A percentile compares a stretch with the other conserved stretches of the same genome.
Conservation (phyloP, 2,113 vertebrate genomes). For the Anseranas semipalmata region DNA sequence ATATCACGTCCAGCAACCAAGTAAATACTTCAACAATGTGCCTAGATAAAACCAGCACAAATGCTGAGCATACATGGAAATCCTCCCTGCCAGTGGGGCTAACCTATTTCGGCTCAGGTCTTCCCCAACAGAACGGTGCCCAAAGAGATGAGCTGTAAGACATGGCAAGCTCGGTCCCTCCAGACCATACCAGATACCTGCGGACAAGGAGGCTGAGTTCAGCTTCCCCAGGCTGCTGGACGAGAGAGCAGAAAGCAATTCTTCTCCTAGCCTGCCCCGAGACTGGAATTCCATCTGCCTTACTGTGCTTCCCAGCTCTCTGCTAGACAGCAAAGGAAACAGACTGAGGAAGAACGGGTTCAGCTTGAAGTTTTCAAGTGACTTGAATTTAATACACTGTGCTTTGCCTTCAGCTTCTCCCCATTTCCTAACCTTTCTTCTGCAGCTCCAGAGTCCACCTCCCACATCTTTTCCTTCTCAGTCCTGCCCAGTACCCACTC, state of each 20-base stretch:
- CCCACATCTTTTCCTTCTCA: background rate
- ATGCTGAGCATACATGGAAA: background rate
- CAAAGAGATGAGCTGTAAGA: background rate
- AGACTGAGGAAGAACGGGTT: background rate
- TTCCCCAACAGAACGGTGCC: background rate
- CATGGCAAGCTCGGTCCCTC: background rate
- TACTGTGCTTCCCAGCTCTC: background rate
- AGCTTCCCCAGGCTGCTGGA: background rate
- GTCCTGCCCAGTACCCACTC: background rate
- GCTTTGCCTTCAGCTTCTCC: background rate
- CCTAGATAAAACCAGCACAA: background rate
- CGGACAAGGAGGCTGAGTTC: background rate
- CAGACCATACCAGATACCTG: background rate
- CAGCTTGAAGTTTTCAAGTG: background rate
- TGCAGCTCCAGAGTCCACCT: background rate
- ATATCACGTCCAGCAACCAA: background rate
- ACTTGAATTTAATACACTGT: background rate
- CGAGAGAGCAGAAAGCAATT: background rate
- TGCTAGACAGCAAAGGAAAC: background rate
- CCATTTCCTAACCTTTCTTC: background rate
- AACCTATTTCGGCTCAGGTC: background rate
- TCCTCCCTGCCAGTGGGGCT: too few species aligned
- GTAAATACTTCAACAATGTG: background rate
- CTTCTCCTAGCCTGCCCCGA: background rate
- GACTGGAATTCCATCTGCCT: background rate